Percentiles rank a stretch among this genome's conserved stretches.
Evolutionary conservation across 2,113 vertebrate species (phyloP).

Genomic region (Ammodytes dubius): DNA sequence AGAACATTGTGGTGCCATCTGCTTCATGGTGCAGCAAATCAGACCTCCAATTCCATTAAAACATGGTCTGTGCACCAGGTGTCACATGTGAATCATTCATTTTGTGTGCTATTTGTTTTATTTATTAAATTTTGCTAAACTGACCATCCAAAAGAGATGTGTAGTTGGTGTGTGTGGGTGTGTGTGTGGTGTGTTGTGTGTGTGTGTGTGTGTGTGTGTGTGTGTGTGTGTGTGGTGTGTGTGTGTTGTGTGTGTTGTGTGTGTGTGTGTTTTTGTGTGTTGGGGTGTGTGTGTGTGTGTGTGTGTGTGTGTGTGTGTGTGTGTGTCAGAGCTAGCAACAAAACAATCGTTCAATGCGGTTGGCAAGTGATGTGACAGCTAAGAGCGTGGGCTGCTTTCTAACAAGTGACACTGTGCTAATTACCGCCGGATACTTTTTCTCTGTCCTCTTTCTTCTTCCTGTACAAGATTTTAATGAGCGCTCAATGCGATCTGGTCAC

Average conservation of each 20-base stretch:
- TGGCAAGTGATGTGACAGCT: slow-evolving; percentile 47
- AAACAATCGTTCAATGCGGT: slow-evolving; percentile 48
- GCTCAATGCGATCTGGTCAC: slow-evolving; percentile 21
- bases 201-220: neutral
- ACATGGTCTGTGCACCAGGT: neutral
- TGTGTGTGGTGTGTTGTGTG: neutral
- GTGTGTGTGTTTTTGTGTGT: neutral
- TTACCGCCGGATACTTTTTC: slow-evolving; percentile 61
- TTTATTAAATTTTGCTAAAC: slow-evolving; percentile 15
- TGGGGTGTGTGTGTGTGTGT: neutral
- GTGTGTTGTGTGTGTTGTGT: too few species aligned
- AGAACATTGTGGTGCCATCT: neutral
- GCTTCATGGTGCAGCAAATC: slow-evolving; percentile 18
- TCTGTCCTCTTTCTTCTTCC: slow-evolving; percentile 27
- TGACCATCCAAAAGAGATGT: slow-evolving; percentile 4
- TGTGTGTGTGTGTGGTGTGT: neutral
- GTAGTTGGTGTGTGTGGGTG: neutral
- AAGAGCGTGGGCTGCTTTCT: slow-evolving; percentile 51
- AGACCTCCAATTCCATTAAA: slow-evolving; percentile 5
- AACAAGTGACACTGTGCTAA: slow-evolving; percentile 73
- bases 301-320: slow-evolving; percentile 5
- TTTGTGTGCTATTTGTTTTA: neutral
- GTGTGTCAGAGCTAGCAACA: slow-evolving; percentile 14
- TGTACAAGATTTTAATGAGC: slow-evolving; percentile 71
- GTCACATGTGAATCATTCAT: slow-evolving; percentile 9